Evolutionary conservation across 92 coral and sea anemone genomes (phyloP).

Genomic region (Heteractis magnifica): DNA sequence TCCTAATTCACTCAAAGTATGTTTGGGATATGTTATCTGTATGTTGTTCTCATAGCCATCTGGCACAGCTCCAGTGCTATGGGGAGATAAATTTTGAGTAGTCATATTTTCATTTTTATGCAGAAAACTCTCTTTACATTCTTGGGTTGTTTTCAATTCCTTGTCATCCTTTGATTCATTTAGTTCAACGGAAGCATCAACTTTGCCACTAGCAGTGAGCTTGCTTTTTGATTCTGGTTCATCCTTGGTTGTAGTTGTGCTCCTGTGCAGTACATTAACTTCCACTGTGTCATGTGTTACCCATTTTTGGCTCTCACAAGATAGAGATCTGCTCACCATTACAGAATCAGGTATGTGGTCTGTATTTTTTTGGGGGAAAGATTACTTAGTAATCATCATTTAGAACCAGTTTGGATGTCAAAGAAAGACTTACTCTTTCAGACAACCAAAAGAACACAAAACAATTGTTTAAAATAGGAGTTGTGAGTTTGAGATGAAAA

Average conservation of each 20-base stretch:
- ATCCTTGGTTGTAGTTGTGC: background rate
- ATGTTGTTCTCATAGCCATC: background rate
- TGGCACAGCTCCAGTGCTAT: background rate
- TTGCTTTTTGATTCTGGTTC: background rate
- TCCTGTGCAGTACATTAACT: conserved; percentile 24
- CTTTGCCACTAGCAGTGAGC: background rate
- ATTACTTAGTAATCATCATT: background rate
- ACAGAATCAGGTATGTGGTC: conserved; percentile 32
- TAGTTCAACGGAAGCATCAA: background rate
- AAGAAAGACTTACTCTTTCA: background rate
- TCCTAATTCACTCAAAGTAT: too few species aligned
- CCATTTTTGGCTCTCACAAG: background rate
- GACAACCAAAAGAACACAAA: background rate
- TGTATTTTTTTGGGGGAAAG: conserved; percentile 1
- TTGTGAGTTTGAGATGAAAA: too few species aligned
- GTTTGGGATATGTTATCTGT: background rate
- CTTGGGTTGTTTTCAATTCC: background rate
- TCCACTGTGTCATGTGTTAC: conserved; percentile 19
- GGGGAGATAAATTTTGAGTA: background rate
- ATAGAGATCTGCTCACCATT: conserved; percentile 14
- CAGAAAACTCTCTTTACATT: background rate
- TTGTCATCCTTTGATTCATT: background rate
- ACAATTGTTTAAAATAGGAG: background rate
- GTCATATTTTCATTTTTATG: background rate
- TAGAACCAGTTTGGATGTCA: background rate